Evolutionary conservation across 2,888 invertebrate genomes (phyloP), one percentile per base, ranked within the genome.

Genomic region (Ectemnius lituratus): DNA sequence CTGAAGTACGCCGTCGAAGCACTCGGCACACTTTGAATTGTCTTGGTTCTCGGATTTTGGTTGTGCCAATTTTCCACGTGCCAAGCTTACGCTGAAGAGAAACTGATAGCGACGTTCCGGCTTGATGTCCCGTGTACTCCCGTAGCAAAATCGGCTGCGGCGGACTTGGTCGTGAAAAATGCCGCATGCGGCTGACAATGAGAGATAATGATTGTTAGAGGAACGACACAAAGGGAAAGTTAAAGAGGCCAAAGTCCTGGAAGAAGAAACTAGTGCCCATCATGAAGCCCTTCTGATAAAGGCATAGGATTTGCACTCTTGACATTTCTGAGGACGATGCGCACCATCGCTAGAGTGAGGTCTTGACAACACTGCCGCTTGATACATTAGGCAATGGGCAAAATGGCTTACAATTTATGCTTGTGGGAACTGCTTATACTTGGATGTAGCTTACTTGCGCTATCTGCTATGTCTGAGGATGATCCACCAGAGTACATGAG

Each of bases 401-500:
- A 83, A 81, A 89, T 89, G 89, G 85, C 85, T 75, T 76, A 76
- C 49, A 70, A 84, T 72, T 80, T 77, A 58, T 70, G 85, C 60
- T 78, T 89, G 73, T 86, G 82, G 85, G 81, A 84, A 62, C 76
- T 89, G 56, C 67, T 90, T 68, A 70, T 88, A 58, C 80, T 88
- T 56, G 86, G 85, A 79, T 88, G 84, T 69, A 84, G 81, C 45
- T 73, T 86, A 63, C 83, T 82, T 62, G 73, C 73, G 13, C 79
- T 85, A 46, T 65, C 81, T 20, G 84, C 75, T 47, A 60, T 80
- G 52, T 81, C 82, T 6, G 86, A 89, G 65, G 86, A 90, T 52
- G 85, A 88, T 64, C 83, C 85, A 18, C 71, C 86, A n/a, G 90
- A 90, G 70, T 90, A 88, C 79, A 95, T 95, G 94, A 93, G 94